Conservation (phyloP, 2,888 invertebrate genomes). For the Lasioglossum malachurum region DNA sequence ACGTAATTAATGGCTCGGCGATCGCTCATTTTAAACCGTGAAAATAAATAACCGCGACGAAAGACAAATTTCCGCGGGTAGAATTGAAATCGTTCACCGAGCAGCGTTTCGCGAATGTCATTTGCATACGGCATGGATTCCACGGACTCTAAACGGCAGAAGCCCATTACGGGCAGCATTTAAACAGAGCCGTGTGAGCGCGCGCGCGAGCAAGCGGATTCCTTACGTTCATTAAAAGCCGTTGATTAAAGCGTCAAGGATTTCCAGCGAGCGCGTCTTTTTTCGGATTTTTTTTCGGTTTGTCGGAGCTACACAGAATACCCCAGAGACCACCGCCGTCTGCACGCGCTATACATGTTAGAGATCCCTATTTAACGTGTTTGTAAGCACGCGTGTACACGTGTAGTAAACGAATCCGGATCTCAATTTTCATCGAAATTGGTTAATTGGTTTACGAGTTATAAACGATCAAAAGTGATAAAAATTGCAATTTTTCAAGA, state of each 20-base stretch:
- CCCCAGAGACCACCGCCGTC: not conserved
- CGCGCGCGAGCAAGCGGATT: not conserved
- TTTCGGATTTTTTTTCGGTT: too few species aligned
- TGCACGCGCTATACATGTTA: not conserved
- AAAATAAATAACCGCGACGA: not conserved
- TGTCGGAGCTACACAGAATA: not conserved
- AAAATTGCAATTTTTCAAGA: too few species aligned
- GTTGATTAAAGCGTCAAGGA: conserved; percentile 38
- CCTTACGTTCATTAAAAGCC: conserved; percentile 33
- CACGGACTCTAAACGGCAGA: conserved; percentile 11
- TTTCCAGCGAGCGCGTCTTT: not conserved
- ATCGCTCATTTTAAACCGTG: not conserved
- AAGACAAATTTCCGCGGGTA: not conserved
- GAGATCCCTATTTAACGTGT: too few species aligned
- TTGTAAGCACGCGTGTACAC: too few species aligned
- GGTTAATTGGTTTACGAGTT: too few species aligned
- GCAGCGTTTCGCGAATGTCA: not conserved
- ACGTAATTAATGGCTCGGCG: not conserved
- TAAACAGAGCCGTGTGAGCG: not conserved
- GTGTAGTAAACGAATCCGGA: too few species aligned
- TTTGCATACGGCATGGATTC: conserved; percentile 32
- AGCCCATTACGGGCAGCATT: conserved; percentile 24
- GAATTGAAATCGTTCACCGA: conserved; percentile 10
- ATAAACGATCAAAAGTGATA: too few species aligned
- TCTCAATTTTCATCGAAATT: too few species aligned